Conservation (phyloP, 2,888 invertebrate species). For the Chrysolina oricalcia region DNA sequence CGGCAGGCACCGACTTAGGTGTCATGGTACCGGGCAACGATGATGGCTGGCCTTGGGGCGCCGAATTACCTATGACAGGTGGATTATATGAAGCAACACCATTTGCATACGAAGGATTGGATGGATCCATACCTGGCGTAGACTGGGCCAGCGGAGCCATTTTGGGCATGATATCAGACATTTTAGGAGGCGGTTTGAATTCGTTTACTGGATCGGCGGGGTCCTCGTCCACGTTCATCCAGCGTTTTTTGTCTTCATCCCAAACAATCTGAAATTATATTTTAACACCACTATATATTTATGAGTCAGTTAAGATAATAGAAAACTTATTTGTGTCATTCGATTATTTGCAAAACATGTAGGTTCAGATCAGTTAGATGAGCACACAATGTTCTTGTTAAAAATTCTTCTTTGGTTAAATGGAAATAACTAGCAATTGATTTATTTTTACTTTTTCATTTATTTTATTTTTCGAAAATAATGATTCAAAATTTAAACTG, state of each 20-base stretch:
- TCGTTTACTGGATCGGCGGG: constrained; percentile 74
- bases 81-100: neutral
- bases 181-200: constrained; percentile 82
- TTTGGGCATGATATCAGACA: constrained; percentile 74
- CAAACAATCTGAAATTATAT: constrained; percentile 85
- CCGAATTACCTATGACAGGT: constrained; percentile 25
- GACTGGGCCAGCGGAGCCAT: constrained; percentile 33
- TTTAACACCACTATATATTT: too few species aligned
- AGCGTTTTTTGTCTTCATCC: constrained; percentile 90
- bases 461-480: too few species aligned
- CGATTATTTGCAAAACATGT: too few species aligned
- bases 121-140: constrained; percentile 31
- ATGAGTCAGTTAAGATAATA: too few species aligned
- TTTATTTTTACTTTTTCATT: too few species aligned
- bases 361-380: too few species aligned
- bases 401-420: too few species aligned
- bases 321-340: too few species aligned
- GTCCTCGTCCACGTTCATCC: constrained; percentile 88
- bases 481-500: too few species aligned
- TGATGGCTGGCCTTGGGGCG: constrained; percentile 26
- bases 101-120: constrained; percentile 33
- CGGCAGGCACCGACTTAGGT: constrained; percentile 5
- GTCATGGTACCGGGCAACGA: constrained; percentile 18
- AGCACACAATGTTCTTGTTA: too few species aligned
- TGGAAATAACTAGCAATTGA: too few species aligned